Base-by-base conservation (phyloP, 2,888 invertebrate genomes). In the Phytoseiulus persimilis region DNA sequence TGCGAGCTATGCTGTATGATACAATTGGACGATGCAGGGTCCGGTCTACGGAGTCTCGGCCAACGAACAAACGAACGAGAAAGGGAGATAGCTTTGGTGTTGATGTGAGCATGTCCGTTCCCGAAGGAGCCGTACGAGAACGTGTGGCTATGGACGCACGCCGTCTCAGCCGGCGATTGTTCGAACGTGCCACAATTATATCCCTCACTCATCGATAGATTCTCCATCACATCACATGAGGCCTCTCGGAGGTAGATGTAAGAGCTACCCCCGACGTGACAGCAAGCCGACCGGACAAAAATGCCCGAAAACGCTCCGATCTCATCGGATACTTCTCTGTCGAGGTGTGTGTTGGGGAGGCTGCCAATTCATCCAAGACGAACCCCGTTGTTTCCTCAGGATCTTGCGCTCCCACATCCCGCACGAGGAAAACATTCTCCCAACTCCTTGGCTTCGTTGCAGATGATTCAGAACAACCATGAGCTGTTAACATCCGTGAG, bases 81-180 rank as follows among this genome's bases (percentile, higher is more conserved):
- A 23, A 65, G 28, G 65, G 28, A 65, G 65, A 65, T 65, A 23
- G 65, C 65, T 65, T 65, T 23, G 65, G 65, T 65, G 65, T 65
- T 65, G 65, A 65, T 65, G 65, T 65, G 65, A 65, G 65, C 65
- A 65, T 65, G 65, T 65, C 65, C 65, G 65, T 65, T 65, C 65
- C 65, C 65, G 65, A 23, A 65, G 65, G 65, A 65, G 65, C 65
- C 65, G 65, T 65, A 65, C 65, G 65, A 65, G 65, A 65, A 65
- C 65, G 65, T 65, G 65, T 65, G 65, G 65, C 65, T 65, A 65
- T 65, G 65, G 65, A 65, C 65, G 65, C 39, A 39, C 65, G 65
- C 65, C 65, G 65, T 65, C 65, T 65, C 1, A 65, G 65, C 65
- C 28, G 14, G 65, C 65, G 65, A 65, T 65, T 65, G 65, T 65